These are phyloP conservation scores for Muscicapa striata DNA, from an alignment of 2,797 vertebrate genomes.

Conservation along the genomic window DNA sequence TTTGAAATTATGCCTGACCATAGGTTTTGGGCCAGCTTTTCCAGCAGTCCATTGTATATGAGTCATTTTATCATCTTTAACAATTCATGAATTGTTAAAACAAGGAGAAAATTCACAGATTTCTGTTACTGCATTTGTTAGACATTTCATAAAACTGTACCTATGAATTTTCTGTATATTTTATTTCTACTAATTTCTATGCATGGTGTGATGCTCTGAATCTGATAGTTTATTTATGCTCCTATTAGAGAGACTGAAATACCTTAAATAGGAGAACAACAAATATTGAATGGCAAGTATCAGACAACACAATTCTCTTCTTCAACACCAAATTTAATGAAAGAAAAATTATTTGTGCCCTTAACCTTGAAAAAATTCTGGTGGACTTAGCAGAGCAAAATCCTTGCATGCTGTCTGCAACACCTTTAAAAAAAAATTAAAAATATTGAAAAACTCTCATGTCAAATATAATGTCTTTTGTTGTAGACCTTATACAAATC, in stretches of 20 bases:
- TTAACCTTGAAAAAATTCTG: not conserved
- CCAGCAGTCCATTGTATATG: not conserved
- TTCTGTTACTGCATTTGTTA: not conserved
- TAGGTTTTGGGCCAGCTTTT: not conserved
- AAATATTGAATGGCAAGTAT: not conserved
- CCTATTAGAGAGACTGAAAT: not conserved
- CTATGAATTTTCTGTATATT: not conserved
- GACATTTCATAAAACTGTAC: not conserved
- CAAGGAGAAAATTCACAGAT: not conserved
- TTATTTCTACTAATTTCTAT: not conserved
- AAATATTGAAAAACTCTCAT: not conserved
- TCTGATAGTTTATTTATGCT: not conserved
- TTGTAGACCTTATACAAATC: not conserved
- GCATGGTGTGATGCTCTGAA: not conserved
- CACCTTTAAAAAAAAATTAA: not conserved
- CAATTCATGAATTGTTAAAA: not conserved
- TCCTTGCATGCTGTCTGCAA: not conserved
- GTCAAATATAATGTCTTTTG: not conserved
- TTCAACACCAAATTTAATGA: not conserved
- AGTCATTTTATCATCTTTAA: not conserved
- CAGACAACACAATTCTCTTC: not conserved
- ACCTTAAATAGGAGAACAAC: not conserved
- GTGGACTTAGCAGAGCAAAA: not conserved
- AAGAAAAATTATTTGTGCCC: not conserved
- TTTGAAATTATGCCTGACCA: not conserved